Conservation (phyloP, 2,888 invertebrate genomes). For the Apodemia mormo region DNA sequence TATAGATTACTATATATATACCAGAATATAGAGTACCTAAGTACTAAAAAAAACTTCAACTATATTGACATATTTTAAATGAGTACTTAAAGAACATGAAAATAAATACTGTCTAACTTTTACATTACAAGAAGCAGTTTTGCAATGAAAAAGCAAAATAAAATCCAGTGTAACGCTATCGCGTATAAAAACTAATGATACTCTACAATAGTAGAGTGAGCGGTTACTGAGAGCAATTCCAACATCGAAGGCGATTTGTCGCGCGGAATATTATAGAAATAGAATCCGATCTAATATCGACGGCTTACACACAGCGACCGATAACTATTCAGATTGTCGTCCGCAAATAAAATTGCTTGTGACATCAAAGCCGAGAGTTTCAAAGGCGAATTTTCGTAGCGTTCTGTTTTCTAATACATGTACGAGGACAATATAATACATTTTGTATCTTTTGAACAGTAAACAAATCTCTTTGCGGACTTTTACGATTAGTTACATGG, state of each 20-base stretch:
- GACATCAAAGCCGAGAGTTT: conserved; percentile 32
- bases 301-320: conserved; percentile 37
- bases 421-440: neutral
- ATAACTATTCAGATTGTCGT: conserved; percentile 33
- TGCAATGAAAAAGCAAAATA: neutral
- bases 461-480: conserved; percentile 14
- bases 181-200: conserved; percentile 24
- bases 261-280: conserved; percentile 46
- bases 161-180: neutral
- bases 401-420: conserved; percentile 30
- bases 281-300: conserved; percentile 48
- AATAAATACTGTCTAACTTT: neutral
- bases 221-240: conserved; percentile 35
- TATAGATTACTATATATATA: too few species aligned
- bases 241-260: conserved; percentile 46
- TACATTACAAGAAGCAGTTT: neutral
- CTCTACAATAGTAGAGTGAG: conserved; percentile 23
- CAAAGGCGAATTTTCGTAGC: conserved; percentile 29
- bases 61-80: too few species aligned
- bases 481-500: conserved; percentile 13
- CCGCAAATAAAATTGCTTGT: conserved; percentile 31
- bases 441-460: conserved; percentile 4
- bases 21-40: too few species aligned
- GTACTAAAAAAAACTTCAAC: too few species aligned
- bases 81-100: neutral